A percentile compares a stretch with the other conserved stretches of the same genome.
phyloP scores from a whole-genome alignment of 2,113 vertebrate genomes.

The Rhinichthys klamathensis region DNA sequence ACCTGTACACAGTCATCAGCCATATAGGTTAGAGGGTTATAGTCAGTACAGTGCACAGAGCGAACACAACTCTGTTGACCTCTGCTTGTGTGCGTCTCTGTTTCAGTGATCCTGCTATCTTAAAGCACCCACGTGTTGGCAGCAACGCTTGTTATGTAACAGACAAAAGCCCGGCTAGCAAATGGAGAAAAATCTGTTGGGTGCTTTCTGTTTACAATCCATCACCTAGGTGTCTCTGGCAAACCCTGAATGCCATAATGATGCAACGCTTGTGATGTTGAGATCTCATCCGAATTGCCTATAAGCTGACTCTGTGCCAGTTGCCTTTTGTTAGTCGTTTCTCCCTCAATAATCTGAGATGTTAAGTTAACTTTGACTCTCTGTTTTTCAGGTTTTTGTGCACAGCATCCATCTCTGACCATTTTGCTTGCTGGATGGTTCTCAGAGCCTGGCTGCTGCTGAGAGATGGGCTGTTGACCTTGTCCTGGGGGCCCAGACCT shows the following conservation, averaged over 20 bases:
- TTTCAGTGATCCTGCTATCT: conserved; percentile 64
- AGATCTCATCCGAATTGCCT: neutral
- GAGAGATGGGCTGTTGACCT: conserved; percentile 7
- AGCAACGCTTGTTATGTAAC: conserved; percentile 72
- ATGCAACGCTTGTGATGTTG: neutral
- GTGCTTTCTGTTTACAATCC: conserved; percentile 9
- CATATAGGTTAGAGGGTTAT: conserved; percentile 34
- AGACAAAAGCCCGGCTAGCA: conserved; percentile 70
- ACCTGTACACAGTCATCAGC: neutral
- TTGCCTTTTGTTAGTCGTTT: neutral
- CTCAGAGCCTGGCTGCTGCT: neutral
- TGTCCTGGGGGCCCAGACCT: neutral
- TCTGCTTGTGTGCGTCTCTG: conserved; percentile 41
- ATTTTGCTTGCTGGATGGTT: neutral
- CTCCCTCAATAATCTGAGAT: neutral
- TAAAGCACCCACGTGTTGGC: conserved; percentile 70
- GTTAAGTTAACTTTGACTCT: neutral
- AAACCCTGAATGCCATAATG: neutral
- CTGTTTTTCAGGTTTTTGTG: neutral
- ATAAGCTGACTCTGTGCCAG: neutral
- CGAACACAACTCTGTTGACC: conserved; percentile 55
- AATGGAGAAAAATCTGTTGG: conserved; percentile 62
- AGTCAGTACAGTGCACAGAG: conserved; percentile 3
- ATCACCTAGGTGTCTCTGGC: conserved; percentile 2
- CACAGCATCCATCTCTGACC: neutral